Conservation (phyloP, 2,113 vertebrate genomes). For the Hyla sarda region DNA sequence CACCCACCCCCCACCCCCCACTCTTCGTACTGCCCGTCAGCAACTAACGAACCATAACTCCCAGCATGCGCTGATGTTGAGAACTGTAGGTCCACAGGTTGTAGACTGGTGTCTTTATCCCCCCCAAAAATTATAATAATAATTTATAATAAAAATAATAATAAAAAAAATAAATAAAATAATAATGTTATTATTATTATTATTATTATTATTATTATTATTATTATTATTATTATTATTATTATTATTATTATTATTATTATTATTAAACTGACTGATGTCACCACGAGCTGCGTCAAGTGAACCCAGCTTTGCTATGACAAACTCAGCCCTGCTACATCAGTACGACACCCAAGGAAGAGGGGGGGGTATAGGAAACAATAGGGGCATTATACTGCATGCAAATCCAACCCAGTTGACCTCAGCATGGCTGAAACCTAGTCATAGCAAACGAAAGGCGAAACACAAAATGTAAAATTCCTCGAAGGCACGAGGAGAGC, state of each 20-base stretch:
- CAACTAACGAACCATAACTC: not conserved
- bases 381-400: not conserved
- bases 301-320: not conserved
- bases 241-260: no score
- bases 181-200: not conserved
- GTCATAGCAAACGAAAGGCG: not conserved
- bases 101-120: not conserved
- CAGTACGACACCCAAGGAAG: not conserved
- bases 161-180: no score
- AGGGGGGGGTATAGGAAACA: not conserved
- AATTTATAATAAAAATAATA: no score
- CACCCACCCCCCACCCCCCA: no score
- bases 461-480: not conserved
- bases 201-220: no score
- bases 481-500: not conserved
- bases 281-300: not conserved
- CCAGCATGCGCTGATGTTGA: not conserved
- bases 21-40: no score
- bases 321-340: constrained; percentile 8
- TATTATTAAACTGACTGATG: no score
- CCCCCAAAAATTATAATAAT: no score
- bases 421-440: not conserved
- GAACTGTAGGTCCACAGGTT: not conserved
- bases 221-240: no score
- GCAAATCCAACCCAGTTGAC: not conserved